phyloP scores from a whole-genome alignment of 2,888 invertebrate species.

The Agonopterix arenella region DNA sequence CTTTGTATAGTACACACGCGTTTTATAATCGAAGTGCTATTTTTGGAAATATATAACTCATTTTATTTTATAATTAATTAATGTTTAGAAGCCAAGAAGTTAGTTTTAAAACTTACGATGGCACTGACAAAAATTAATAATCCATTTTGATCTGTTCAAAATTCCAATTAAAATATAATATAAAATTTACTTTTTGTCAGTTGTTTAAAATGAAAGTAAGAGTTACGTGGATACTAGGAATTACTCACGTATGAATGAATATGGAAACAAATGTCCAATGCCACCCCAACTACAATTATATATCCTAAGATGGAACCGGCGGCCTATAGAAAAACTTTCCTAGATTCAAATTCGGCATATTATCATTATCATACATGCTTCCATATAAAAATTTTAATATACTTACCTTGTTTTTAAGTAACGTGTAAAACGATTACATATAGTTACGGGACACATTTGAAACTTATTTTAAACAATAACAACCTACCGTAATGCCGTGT shows the following conservation, averaged over 20 bases:
- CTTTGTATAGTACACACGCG: conserved; percentile 63
- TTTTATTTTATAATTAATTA: conserved; percentile 18
- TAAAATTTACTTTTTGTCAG: conserved; percentile 26
- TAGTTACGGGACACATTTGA: conserved; percentile 29
- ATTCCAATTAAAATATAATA: conserved; percentile 9
- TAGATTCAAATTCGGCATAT: conserved; percentile 19
- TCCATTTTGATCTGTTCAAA: conserved; percentile 12
- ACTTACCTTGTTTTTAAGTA: conserved; percentile 29
- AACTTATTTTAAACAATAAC: conserved; percentile 41
- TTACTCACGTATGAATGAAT: conserved; percentile 13
- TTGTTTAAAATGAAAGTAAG: conserved; percentile 5
- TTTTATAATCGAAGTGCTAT: conserved; percentile 28
- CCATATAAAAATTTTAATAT: conserved; percentile 36
- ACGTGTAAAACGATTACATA: conserved; percentile 29
- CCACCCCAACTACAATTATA: conserved; percentile 16
- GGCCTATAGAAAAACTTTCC: conserved; percentile 19
- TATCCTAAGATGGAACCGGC: conserved; percentile 16
- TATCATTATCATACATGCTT: conserved; percentile 15
- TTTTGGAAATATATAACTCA: conserved; percentile 29
- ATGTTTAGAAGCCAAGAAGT: conserved; percentile 20
- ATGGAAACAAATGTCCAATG: conserved; percentile 21
- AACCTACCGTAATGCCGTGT: conserved; percentile 39
- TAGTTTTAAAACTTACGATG: conserved; percentile 25
- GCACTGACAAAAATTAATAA: conserved; percentile 39
- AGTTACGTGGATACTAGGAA: conserved; percentile 12